These are phyloP conservation scores for Papilio helenus DNA, from an alignment of 1,140 invertebrate genomes.

Conservation along the genomic window DNA sequence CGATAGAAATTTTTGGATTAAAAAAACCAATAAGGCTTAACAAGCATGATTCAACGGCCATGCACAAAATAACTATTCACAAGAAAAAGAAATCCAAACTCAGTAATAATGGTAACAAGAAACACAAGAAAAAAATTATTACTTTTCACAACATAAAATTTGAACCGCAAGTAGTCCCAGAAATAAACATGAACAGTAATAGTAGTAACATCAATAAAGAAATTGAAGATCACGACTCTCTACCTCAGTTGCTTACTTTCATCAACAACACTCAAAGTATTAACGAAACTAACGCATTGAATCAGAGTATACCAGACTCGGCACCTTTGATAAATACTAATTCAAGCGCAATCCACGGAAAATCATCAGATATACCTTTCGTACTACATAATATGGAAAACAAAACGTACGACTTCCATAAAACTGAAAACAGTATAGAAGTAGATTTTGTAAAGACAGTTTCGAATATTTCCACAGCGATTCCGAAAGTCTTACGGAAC, in stretches of 20 bases:
- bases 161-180: constrained; percentile 41
- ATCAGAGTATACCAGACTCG: constrained; percentile 56
- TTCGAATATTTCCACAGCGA: constrained; percentile 45
- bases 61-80: constrained; percentile 67
- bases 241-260: constrained; percentile 8
- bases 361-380: background rate
- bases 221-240: constrained; percentile 33
- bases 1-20: constrained; percentile 58
- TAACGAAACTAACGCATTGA: constrained; percentile 53
- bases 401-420: constrained; percentile 55
- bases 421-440: constrained; percentile 69
- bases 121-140: constrained; percentile 62
- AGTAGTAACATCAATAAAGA: constrained; percentile 11
- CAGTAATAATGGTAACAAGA: constrained; percentile 58
- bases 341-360: background rate
- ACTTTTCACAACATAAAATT: constrained; percentile 57
- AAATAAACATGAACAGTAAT: constrained; percentile 38
- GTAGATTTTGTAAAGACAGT: constrained; percentile 51
- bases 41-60: constrained; percentile 48
- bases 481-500: constrained; percentile 41
- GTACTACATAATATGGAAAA: constrained; percentile 48
- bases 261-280: constrained; percentile 35
- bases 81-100: constrained; percentile 69
- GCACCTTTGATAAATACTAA: constrained; percentile 32
- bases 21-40: constrained; percentile 46